Conservation (phyloP, 2,797 vertebrate species). For the Gymnoscopelus braueri region DNA sequence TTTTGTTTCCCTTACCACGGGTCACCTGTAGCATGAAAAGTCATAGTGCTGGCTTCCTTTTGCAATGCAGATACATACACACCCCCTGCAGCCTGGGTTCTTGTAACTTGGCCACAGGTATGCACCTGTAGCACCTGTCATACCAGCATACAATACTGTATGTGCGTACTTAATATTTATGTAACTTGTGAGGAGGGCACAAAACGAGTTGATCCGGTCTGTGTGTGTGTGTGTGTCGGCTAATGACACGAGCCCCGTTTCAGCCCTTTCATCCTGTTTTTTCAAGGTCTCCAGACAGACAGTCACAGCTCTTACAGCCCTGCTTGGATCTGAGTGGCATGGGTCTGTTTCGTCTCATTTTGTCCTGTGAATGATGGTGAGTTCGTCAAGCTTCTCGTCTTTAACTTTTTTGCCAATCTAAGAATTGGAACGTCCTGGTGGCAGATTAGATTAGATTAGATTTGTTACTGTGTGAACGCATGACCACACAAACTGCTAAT, state of each 20-base stretch:
- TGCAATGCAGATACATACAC: not conserved
- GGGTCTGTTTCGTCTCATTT: not conserved
- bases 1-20: not conserved
- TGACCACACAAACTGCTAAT: too few relatives aligned
- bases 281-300: too few relatives aligned
- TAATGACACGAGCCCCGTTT: not conserved
- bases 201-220: slow-evolving; percentile 65
- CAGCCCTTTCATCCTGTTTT: too few relatives aligned
- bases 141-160: not conserved
- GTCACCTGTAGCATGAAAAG: not conserved
- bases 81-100: slow-evolving; percentile 4
- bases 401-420: not conserved
- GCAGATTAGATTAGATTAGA: too few relatives aligned
- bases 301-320: too few relatives aligned
- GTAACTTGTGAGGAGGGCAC: slow-evolving; percentile 31
- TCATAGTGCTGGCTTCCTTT: slow-evolving; percentile 3
- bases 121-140: slow-evolving; percentile 35
- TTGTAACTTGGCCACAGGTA: slow-evolving; percentile 20
- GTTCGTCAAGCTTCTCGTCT: slow-evolving; percentile 8
- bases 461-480: too few relatives aligned
- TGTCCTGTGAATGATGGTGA: not conserved
- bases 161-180: slow-evolving; percentile 24
- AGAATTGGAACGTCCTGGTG: too few relatives aligned
- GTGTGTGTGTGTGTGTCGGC: slow-evolving; percentile 10
- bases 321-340: not conserved